Evolutionary conservation across 1,140 invertebrate genomes (phyloP).

Genomic region (Harlomillsia oculata): DNA sequence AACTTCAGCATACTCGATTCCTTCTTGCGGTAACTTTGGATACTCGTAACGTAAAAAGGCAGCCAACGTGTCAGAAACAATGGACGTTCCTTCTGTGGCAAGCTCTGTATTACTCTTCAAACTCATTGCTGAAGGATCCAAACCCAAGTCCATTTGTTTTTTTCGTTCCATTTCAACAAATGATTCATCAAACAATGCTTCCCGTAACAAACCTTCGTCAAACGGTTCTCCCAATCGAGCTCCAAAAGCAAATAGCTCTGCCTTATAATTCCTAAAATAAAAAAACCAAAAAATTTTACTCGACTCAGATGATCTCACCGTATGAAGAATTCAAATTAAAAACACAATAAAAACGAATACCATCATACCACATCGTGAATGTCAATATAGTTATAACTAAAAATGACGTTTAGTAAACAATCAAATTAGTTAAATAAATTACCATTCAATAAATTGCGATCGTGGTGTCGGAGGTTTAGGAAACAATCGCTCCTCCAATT

Average conservation of each 20-base stretch:
- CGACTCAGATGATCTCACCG: too few species aligned
- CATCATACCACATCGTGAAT: too few species aligned
- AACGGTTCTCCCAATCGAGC: slow-evolving; percentile 77
- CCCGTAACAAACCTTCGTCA: slow-evolving; percentile 54
- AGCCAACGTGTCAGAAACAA: slow-evolving; percentile 50
- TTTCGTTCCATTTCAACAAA: slow-evolving; percentile 63
- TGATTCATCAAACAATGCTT: slow-evolving; percentile 68
- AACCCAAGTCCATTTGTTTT: slow-evolving; percentile 57
- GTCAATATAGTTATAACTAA: too few species aligned
- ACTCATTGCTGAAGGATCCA: slow-evolving; percentile 50
- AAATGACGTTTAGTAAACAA: too few species aligned
- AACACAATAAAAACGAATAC: too few species aligned
- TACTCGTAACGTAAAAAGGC: slow-evolving; percentile 52
- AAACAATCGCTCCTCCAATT: too few species aligned
- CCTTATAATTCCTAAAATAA: slow-evolving; percentile 68
- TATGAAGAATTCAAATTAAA: too few species aligned
- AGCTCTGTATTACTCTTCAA: slow-evolving; percentile 59
- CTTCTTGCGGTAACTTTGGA: slow-evolving; percentile 61
- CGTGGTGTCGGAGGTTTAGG: too few species aligned
- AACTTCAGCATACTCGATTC: slow-evolving; percentile 52
- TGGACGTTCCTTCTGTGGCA: slow-evolving; percentile 51
- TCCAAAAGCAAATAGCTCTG: slow-evolving; percentile 80
- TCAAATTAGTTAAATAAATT: too few species aligned
- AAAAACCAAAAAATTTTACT: too few species aligned
- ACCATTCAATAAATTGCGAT: too few species aligned